Conservation (phyloP, 2,113 vertebrate species). For the Embiotoca jacksoni region DNA sequence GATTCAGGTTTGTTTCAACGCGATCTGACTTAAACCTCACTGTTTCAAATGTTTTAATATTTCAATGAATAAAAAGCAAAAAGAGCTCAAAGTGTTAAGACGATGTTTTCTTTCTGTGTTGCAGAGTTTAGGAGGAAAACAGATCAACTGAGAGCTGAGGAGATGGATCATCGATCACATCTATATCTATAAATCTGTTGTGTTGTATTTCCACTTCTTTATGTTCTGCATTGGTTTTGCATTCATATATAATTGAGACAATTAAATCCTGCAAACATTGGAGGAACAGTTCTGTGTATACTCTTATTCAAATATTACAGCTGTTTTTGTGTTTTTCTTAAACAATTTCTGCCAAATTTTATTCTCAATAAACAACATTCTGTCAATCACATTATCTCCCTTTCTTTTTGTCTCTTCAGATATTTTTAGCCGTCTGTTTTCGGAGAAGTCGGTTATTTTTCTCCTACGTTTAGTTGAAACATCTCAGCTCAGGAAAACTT, state of each 20-base stretch:
- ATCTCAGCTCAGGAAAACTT: slow-evolving; percentile 12
- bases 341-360: slow-evolving; percentile 1
- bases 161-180: no score
- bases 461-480: neutral
- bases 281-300: neutral
- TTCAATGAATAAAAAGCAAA: no score
- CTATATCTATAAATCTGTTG: no score
- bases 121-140: no score
- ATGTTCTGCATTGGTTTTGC: neutral
- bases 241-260: neutral
- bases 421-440: slow-evolving; percentile 47
- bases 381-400: no score
- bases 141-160: no score
- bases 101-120: no score
- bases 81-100: no score
- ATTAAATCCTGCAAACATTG: neutral
- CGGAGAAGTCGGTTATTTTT: slow-evolving; percentile 34
- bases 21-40: no score
- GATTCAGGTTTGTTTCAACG: slow-evolving; percentile 58
- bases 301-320: neutral
- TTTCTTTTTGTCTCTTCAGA: no score
- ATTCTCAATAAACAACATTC: slow-evolving; percentile 21
- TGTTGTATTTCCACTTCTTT: no score
- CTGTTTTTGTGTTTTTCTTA: neutral
- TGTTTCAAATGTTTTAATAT: no score